These are phyloP conservation scores for Basileuterus tristriatus DNA, from an alignment of 2,797 vertebrate genomes.

Conservation along the genomic window DNA sequence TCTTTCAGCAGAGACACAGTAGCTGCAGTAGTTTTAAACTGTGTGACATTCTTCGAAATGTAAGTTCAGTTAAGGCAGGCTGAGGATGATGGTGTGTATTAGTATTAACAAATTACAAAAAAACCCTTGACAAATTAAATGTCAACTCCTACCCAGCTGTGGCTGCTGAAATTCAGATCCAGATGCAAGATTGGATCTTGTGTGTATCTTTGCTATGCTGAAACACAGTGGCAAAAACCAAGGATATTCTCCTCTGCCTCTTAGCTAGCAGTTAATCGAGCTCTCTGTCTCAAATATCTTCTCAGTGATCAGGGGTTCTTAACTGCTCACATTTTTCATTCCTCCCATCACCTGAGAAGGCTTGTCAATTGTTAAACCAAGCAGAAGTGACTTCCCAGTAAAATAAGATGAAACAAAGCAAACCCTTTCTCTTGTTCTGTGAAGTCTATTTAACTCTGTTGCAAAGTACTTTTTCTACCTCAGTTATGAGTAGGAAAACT, in stretches of 20 bases:
- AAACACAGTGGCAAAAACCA: conserved; percentile 16
- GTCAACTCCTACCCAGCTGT: not conserved
- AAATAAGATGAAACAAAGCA: conserved; percentile 24
- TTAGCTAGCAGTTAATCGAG: conserved; percentile 39
- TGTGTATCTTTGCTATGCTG: not conserved
- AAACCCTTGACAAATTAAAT: conserved; percentile 40
- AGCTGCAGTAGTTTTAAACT: not conserved
- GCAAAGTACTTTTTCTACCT: not conserved
- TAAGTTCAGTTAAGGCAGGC: not conserved
- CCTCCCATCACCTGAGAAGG: conserved; percentile 35
- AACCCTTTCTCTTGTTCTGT: not conserved
- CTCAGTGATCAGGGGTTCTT: conserved; percentile 50
- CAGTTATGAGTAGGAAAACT: not conserved
- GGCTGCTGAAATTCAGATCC: conserved; percentile 33
- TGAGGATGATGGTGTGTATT: not conserved
- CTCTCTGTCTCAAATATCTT: conserved; percentile 50
- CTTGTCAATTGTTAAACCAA: conserved; percentile 27
- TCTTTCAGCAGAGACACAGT: not conserved
- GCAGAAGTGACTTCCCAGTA: not conserved
- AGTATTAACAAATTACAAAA: conserved; percentile 27
- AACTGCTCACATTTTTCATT: conserved; percentile 65
- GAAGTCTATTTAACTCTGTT: not conserved
- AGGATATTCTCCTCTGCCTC: not conserved
- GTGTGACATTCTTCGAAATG: not conserved
- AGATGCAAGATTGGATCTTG: conserved; percentile 20